Evolutionary conservation across 1,140 invertebrate genomes (phyloP).

Genomic region (Papilio dardanus): DNA sequence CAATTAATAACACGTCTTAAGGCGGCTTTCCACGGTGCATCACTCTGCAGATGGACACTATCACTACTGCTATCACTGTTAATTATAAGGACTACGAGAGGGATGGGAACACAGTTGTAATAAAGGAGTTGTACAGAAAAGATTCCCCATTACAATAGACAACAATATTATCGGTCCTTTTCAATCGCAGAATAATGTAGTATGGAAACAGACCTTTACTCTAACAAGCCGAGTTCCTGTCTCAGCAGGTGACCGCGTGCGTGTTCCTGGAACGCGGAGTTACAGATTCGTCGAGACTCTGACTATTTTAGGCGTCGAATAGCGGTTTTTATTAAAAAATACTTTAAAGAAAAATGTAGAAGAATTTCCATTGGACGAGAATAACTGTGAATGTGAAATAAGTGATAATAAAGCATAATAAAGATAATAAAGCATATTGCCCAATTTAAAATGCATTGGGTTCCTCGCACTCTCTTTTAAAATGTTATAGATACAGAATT

Average conservation of each 20-base stretch:
- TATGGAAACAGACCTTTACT: constrained; percentile 31
- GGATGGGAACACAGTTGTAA: background rate
- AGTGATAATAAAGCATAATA: background rate
- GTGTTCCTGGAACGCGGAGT: constrained; percentile 64
- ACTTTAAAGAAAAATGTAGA: background rate
- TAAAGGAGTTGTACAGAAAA: background rate
- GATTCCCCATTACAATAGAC: background rate
- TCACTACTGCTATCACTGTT: background rate
- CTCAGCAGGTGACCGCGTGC: constrained; percentile 71
- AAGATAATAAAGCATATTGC: background rate
- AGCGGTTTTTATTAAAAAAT: background rate
- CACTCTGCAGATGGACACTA: background rate
- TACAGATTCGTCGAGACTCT: background rate
- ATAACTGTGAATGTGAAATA: constrained; percentile 10
- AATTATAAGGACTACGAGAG: background rate
- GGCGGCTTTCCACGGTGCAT: background rate
- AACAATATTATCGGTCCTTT: background rate
- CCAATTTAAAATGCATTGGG: background rate
- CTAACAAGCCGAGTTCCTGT: constrained; percentile 71
- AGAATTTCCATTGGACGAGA: background rate
- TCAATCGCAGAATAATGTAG: background rate
- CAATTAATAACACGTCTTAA: constrained; percentile 54
- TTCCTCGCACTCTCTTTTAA: constrained; percentile 20
- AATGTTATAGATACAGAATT: background rate
- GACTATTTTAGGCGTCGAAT: background rate